Conservation (phyloP, 2,797 vertebrate genomes). For the Chrysocyon brachyurus region DNA sequence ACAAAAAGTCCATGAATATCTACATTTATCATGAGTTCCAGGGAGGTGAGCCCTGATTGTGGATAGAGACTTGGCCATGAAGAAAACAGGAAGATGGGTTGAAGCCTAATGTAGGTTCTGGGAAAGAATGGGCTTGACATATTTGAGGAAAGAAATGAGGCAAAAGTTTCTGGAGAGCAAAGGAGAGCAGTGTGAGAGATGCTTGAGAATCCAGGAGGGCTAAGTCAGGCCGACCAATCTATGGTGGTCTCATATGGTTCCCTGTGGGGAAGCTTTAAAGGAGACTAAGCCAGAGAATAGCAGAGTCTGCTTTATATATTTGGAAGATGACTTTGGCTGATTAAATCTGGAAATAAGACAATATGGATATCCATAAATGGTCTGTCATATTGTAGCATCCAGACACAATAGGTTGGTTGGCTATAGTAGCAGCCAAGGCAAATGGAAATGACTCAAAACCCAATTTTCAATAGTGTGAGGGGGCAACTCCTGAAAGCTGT, state of each 20-base stretch:
- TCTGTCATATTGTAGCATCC: neutral
- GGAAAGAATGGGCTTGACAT: neutral
- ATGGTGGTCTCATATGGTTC: no score
- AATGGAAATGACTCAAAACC: neutral
- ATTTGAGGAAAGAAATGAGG: neutral
- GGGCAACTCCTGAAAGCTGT: neutral
- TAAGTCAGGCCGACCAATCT: neutral
- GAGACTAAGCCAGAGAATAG: neutral
- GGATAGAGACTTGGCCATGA: neutral
- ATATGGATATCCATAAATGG: neutral
- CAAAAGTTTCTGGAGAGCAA: neutral
- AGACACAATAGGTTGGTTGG: neutral
- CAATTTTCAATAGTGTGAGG: neutral
- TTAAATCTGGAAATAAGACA: neutral
- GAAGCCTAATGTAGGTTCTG: neutral
- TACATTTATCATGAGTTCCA: neutral
- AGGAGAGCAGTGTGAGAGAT: neutral
- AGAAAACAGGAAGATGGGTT: neutral
- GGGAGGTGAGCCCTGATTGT: neutral
- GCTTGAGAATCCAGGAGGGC: neutral
- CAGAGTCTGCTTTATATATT: neutral
- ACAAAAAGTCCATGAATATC: neutral
- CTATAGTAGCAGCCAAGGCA: neutral
- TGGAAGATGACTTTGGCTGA: neutral
- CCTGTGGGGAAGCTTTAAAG: neutral